Percentiles rank a stretch among this genome's conserved stretches.
These are phyloP conservation scores for Drosophila kambysellisi DNA, from an alignment of 2,888 invertebrate species.

Conservation along the genomic window DNA sequence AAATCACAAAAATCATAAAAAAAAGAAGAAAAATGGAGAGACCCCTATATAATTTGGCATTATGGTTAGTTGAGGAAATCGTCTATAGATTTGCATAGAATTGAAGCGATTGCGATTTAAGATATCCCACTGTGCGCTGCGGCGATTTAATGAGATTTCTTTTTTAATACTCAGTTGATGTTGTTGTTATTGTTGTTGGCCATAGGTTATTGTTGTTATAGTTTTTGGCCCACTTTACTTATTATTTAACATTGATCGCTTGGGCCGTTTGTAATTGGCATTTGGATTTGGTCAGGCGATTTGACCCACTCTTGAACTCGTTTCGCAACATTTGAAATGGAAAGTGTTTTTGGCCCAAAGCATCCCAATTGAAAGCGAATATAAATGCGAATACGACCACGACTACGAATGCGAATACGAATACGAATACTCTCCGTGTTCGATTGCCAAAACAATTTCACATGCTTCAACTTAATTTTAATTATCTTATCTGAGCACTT, in stretches of 20 bases:
- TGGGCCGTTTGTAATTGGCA: slow-evolving; percentile 70
- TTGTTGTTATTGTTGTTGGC: slow-evolving; percentile 19
- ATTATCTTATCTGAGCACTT: slow-evolving; percentile 67
- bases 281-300: slow-evolving; percentile 37
- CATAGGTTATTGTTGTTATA: slow-evolving; percentile 38
- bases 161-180: neutral
- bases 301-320: slow-evolving; percentile 73
- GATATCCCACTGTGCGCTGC: slow-evolving; percentile 68
- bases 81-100: slow-evolving; percentile 49
- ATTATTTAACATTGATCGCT: slow-evolving; percentile 72
- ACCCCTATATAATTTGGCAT: slow-evolving; percentile 49
- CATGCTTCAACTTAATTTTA: slow-evolving; percentile 29
- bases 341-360: slow-evolving; percentile 55
- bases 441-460: slow-evolving; percentile 11
- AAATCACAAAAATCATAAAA: neutral
- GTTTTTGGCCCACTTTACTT: slow-evolving; percentile 72
- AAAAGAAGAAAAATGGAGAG: slow-evolving; percentile 1
- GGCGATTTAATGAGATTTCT: slow-evolving; percentile 75
- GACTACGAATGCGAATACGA: slow-evolving; percentile 3
- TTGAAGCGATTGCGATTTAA: slow-evolving; percentile 49
- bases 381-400: slow-evolving; percentile 2
- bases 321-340: slow-evolving; percentile 69
- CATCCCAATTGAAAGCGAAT: slow-evolving; percentile 34
- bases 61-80: slow-evolving; percentile 48
- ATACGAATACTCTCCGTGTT: neutral